Base-by-base conservation (phyloP, 2,888 invertebrate genomes). In the Pristionchus maxplancki region DNA sequence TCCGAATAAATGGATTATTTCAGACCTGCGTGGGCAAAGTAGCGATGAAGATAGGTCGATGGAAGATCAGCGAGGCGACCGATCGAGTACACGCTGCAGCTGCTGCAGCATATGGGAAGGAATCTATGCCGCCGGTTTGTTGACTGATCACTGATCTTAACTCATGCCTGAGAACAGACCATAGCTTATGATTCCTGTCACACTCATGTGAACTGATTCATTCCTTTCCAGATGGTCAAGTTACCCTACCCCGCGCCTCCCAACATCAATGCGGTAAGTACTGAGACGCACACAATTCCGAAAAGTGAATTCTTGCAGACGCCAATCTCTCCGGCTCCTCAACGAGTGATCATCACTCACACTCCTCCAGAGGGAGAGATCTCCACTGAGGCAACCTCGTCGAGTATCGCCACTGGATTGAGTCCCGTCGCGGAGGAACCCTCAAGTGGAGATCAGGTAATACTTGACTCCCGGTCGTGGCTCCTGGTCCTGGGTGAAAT, bases 31-130 rank as follows among this genome's bases (percentile, higher is more conserved):
- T 91, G n/a, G 95, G 95, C 13, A 92, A 92, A 88, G 94, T 95
- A n/a, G 89, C 90, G 50, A 89, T 94, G 86, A 92, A 92, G 90
- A 90, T 92, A 48, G 95, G 95, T 11, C 92, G 95, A 58, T 94
- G 94, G 94, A 94, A 94, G 90, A 90, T 94, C 81, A 93, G 92
- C 28, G 94, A 94, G 64, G 92, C 94, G 11, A 92, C 94, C 11
- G 92, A 93, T 67, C 90, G 92, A 74, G 85, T 85, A 13, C 85
- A 64, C 34, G 87, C 87, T 13, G 88, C 88, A 1, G 88, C 88
- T 13, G 88, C 64, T 20, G 88, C 88, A 20, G 88, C 88, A 1
- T 88, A 81, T 34, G 88, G 88, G 11, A 88, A 88, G 62, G 88
- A 40, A 50, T 67, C 53, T 0, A 64, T 85, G 85, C 85, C 85